Evolutionary conservation across 30 jellyfish, hydroid and myxozoan species (phyloP).

Genomic region (Cassiopea andromeda): DNA sequence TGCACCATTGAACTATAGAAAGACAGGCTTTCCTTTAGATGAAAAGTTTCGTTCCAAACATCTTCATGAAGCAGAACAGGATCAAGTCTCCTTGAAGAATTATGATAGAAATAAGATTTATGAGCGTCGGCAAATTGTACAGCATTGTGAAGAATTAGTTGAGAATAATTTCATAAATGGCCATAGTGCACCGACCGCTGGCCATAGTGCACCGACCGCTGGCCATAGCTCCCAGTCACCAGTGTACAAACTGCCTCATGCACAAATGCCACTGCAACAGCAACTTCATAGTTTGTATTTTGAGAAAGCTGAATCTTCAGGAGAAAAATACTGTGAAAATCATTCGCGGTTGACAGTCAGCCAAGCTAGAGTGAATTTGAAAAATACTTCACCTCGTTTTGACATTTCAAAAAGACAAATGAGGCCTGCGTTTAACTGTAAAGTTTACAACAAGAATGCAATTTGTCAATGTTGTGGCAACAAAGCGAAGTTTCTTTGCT

Average conservation of each 20-base stretch:
- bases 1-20: background rate
- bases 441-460: background rate
- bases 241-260: background rate
- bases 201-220: background rate
- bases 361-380: background rate
- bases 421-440: background rate
- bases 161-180: background rate
- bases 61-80: background rate
- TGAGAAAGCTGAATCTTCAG: background rate
- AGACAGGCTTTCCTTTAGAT: background rate
- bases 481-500: slow-evolving; percentile 77
- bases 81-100: background rate
- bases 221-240: background rate
- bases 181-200: no score
- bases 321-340: background rate
- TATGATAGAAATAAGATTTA: background rate
- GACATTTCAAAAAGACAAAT: background rate
- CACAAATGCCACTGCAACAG: background rate
- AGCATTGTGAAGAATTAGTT: background rate
- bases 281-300: background rate
- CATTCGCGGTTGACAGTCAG: background rate
- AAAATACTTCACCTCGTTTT: background rate
- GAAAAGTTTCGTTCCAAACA: background rate
- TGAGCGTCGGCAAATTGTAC: background rate
- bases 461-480: slow-evolving; percentile 66